These are phyloP conservation scores for Nemopilema nomurai DNA, from an alignment of 30 jellyfish, hydroid and myxozoan species.

Conservation along the genomic window DNA sequence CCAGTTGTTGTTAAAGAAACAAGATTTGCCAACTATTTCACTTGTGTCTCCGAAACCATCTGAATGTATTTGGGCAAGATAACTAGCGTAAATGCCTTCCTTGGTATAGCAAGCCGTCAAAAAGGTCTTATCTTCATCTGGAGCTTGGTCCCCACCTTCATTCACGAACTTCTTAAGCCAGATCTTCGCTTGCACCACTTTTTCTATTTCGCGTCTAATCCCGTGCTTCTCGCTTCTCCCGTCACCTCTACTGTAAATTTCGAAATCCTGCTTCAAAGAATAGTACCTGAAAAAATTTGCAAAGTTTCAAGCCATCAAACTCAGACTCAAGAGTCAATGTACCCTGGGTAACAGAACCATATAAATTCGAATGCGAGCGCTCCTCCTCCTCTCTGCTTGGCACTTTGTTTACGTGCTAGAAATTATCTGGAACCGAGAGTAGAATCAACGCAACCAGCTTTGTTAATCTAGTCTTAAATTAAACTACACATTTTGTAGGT, in stretches of 20 bases:
- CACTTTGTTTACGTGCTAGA: neutral
- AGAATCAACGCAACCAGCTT: neutral
- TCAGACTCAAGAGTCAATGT: neutral
- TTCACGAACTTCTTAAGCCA: neutral
- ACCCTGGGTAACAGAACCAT: neutral
- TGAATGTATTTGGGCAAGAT: neutral
- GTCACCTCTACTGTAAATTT: neutral
- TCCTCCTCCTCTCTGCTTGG: neutral
- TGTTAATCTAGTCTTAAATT: neutral
- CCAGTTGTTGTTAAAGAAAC: neutral
- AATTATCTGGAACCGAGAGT: too few relatives aligned
- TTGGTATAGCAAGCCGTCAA: neutral
- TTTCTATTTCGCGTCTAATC: neutral
- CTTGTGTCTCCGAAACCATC: neutral
- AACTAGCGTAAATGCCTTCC: neutral
- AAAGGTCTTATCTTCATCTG: neutral
- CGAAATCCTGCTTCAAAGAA: neutral
- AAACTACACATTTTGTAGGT: neutral
- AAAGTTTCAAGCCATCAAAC: neutral
- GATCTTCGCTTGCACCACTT: neutral
- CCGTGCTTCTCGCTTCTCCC: neutral
- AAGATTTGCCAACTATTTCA: neutral
- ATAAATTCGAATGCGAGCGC: neutral
- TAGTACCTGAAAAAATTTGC: neutral
- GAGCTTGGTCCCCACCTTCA: neutral